Percentiles rank a stretch among this genome's conserved stretches.
These are phyloP conservation scores for Coenonympha arcania DNA, from an alignment of 2,888 invertebrate species.

Conservation along the genomic window DNA sequence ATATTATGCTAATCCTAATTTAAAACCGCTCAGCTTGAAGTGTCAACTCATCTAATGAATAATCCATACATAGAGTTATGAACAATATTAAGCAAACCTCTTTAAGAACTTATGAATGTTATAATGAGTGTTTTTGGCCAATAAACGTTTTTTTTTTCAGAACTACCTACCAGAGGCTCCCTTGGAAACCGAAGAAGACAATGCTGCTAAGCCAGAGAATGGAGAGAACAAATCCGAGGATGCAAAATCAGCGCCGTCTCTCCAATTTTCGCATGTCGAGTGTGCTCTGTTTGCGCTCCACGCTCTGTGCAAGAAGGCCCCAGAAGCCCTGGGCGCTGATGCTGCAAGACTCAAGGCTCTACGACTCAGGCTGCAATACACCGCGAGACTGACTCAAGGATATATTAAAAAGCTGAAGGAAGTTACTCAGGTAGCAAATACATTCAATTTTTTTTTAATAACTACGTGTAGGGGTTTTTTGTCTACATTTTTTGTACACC, in stretches of 20 bases:
- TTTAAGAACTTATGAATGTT: too few relatives aligned
- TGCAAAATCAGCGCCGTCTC: conserved; percentile 79
- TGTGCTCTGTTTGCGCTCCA: conserved; percentile 86
- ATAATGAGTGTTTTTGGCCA: too few relatives aligned
- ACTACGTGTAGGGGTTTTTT: too few relatives aligned
- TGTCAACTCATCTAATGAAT: too few relatives aligned
- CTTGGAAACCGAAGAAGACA: conserved; percentile 64
- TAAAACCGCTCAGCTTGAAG: too few relatives aligned
- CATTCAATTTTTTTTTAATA: neutral
- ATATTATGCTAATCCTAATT: too few relatives aligned
- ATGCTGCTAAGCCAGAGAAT: conserved; percentile 56
- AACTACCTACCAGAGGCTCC: conserved; percentile 92
- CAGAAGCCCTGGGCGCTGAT: conserved; percentile 82
- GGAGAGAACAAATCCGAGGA: conserved; percentile 47
- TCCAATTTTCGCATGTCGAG: conserved; percentile 95
- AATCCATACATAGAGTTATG: too few relatives aligned
- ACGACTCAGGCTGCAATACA: conserved; percentile 88
- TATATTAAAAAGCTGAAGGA: conserved; percentile 81
- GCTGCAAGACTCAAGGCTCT: conserved; percentile 86
- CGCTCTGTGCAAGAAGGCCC: conserved; percentile 84
- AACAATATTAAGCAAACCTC: too few relatives aligned
- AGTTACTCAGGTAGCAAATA: conserved; percentile 68
- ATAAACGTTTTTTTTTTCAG: conserved; percentile 73
- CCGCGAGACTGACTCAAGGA: conserved; percentile 92
- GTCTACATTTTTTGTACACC: too few relatives aligned